Evolutionary conservation across 2,113 vertebrate species (phyloP).

Genomic region (Paracanthobrama guichenoti): DNA sequence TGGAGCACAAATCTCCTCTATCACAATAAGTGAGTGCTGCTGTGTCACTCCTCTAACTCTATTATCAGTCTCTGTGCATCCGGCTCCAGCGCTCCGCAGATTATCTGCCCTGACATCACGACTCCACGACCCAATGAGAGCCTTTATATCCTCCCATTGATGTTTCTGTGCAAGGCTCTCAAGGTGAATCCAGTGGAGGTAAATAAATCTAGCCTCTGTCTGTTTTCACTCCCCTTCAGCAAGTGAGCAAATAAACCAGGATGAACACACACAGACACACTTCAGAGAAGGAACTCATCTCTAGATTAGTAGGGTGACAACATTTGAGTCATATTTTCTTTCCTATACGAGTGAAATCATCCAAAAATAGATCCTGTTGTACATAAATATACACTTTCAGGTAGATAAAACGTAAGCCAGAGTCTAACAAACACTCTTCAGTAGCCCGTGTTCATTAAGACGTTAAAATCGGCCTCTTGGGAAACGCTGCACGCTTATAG

Average conservation of each 20-base stretch:
- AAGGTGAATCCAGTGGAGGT: neutral
- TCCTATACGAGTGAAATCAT: neutral
- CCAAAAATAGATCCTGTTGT: neutral
- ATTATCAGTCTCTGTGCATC: conserved; percentile 21
- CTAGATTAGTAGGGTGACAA: neutral
- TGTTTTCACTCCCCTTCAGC: neutral
- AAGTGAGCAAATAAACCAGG: neutral
- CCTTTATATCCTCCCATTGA: neutral
- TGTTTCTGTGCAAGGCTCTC: neutral
- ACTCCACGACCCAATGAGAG: neutral
- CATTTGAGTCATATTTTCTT: neutral
- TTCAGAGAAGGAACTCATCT: neutral
- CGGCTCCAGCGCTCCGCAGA: neutral
- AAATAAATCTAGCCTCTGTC: neutral
- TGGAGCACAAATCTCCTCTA: neutral
- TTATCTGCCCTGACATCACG: conserved; percentile 3
- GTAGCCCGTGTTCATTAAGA: neutral
- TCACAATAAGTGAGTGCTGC: neutral
- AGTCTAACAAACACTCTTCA: neutral
- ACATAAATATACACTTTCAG: neutral
- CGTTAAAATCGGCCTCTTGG: neutral
- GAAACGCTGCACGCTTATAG: neutral
- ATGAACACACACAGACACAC: neutral
- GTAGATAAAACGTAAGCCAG: neutral
- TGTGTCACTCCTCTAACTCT: conserved; percentile 10